Base-by-base conservation (phyloP, 2,113 vertebrate species). In the Promerops cafer region DNA sequence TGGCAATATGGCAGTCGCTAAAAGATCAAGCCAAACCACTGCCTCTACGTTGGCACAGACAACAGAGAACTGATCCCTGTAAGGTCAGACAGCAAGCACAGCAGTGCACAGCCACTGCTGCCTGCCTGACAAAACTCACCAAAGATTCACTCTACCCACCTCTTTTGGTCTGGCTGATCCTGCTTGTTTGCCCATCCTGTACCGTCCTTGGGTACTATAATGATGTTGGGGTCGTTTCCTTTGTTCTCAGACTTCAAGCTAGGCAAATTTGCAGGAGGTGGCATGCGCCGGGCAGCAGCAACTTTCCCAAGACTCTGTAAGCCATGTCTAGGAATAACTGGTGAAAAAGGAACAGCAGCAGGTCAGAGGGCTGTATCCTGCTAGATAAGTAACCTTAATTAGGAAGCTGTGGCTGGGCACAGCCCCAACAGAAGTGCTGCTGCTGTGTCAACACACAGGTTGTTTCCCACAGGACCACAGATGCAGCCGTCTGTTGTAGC, bases 111-210 rank as follows among this genome's bases (percentile, higher is more conserved):
- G 60, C 18, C 54, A 31, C 71, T 28, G n/a, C 45, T 82, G 87
- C 42, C 35, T 66, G 68, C 31, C 42, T 84, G 84, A 30, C 54
- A 71, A 50, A 83, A 44, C 11, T 24, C 30, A 54, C 11, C 13
- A 7, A 72, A 37, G 22, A 31, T 22, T 28, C 16, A 7, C 24
- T 53, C 52, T 23, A 37, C 96, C 71, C 77, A 99, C 99, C 98
- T 99, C 99, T 99, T 99, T 99, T 99, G 99, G 98, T 99, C 99
- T 98, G 98, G 98, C 97, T 99, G 99, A 96, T 99, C 99, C 98
- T 99, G 99, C 98, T 99, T 99, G 99, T 99, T 99, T 98, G 99
- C 99, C 99, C 99, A 99, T 99, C 99, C 99, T 98, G 99, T 99
- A 94, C 99, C 99, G 99, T 99, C 99, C 98, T 99, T 99, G 97